phyloP scores from a whole-genome alignment of 2,797 vertebrate species.

The Lagorchestes hirsutus region DNA sequence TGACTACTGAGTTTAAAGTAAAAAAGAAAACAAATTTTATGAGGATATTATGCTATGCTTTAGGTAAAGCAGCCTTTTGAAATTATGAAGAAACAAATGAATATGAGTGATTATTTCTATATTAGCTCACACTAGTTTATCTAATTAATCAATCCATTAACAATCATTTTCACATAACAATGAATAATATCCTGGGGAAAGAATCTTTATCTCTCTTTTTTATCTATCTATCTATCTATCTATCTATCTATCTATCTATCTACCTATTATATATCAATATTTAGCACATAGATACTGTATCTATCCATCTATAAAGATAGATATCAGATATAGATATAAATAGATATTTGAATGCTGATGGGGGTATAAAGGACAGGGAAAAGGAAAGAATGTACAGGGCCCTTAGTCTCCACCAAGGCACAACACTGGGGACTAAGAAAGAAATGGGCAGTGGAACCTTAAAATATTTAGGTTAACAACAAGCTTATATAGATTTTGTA shows the following conservation, averaged over 20 bases:
- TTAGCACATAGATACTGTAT: not conserved
- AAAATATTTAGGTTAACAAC: not conserved
- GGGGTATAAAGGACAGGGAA: not conserved
- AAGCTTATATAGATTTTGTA: not conserved
- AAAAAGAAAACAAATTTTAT: not conserved
- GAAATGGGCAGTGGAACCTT: not conserved
- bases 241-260: too few species aligned
- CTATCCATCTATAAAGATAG: not conserved
- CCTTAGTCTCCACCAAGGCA: not conserved
- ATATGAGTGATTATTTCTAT: not conserved
- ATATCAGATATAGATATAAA: not conserved
- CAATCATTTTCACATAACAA: not conserved
- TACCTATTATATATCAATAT: not conserved
- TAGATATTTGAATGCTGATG: not conserved
- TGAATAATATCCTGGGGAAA: not conserved
- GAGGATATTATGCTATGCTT: not conserved
- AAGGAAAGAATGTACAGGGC: not conserved
- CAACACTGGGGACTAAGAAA: not conserved
- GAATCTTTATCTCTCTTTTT: not conserved
- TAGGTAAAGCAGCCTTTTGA: not conserved
- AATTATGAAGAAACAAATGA: not conserved
- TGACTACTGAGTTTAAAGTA: not conserved
- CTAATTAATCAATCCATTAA: not conserved
- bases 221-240: not conserved
- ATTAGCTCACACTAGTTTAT: not conserved